Evolutionary conservation across 2,113 vertebrate genomes (phyloP).

Genomic region (Ceuthmochares aereus): DNA sequence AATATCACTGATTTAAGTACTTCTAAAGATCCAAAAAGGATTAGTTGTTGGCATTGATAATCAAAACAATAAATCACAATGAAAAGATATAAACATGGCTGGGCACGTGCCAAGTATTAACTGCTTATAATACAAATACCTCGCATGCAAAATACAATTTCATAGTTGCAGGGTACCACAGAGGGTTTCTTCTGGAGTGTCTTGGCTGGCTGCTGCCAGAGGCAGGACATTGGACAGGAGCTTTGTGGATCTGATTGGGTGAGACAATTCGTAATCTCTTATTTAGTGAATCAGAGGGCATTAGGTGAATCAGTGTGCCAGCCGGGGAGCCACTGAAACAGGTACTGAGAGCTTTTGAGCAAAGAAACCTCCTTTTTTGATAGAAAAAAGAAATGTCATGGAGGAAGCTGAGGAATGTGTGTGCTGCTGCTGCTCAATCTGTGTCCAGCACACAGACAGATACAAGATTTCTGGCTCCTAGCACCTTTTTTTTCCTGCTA

Average conservation of each 20-base stretch:
- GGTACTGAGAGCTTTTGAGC: not conserved
- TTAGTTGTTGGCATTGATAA: not conserved
- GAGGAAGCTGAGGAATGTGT: not conserved
- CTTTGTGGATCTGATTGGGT: not conserved
- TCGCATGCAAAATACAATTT: not conserved
- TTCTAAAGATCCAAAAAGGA: not conserved
- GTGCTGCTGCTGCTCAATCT: not conserved
- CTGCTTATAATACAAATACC: not conserved
- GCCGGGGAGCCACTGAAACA: not conserved
- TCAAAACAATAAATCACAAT: conserved; percentile 14
- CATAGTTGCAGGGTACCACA: not conserved
- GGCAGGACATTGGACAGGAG: not conserved
- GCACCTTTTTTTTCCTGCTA: not conserved
- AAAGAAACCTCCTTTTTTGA: not conserved
- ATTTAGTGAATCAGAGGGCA: not conserved
- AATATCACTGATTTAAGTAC: not conserved
- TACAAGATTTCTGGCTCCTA: not conserved
- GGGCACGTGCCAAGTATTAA: not conserved
- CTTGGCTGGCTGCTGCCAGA: not conserved
- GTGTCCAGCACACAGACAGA: not conserved
- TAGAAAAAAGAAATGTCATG: not conserved
- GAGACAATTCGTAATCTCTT: not conserved
- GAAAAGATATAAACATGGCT: not conserved
- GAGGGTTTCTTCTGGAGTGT: not conserved
- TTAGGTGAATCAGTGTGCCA: not conserved